phyloP scores from a whole-genome alignment of 1,140 invertebrate species.

The Mycetomoellerius zeteki region DNA sequence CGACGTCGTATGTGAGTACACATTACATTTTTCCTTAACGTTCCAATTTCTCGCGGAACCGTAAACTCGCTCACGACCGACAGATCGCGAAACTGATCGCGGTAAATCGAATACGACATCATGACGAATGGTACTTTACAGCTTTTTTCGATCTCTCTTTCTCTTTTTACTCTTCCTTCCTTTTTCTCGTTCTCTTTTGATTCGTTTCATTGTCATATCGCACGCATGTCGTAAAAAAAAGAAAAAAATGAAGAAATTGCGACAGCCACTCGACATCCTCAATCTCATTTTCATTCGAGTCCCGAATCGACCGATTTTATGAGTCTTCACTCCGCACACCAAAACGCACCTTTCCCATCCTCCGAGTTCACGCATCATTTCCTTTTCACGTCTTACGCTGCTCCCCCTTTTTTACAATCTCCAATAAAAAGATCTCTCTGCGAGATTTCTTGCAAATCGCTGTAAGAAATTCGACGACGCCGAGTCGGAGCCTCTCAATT shows the following conservation, averaged over 20 bases:
- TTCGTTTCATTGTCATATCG: not conserved
- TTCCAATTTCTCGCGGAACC: slow-evolving; percentile 49
- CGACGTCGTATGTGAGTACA: slow-evolving; percentile 95
- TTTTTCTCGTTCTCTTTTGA: not conserved
- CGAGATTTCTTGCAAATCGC: slow-evolving; percentile 70
- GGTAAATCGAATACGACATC: slow-evolving; percentile 60
- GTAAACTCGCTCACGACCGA: slow-evolving; percentile 52
- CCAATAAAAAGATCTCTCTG: slow-evolving; percentile 70
- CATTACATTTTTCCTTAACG: slow-evolving; percentile 58
- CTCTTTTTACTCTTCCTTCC: too few species aligned
- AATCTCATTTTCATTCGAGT: slow-evolving; percentile 64
- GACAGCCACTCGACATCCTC: not conserved
- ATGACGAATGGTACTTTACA: slow-evolving; percentile 50
- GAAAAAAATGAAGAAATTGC: slow-evolving; percentile 21
- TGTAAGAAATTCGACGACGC: slow-evolving; percentile 55
- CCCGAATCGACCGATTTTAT: slow-evolving; percentile 70
- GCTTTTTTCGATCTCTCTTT: slow-evolving; percentile 36
- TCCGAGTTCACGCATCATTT: not conserved
- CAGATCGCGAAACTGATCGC: slow-evolving; percentile 62
- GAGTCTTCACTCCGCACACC: slow-evolving; percentile 60
- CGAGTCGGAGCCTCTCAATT: slow-evolving; percentile 32
- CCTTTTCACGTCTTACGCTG: not conserved
- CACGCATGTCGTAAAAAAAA: slow-evolving; percentile 57
- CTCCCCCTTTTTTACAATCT: slow-evolving; percentile 65
- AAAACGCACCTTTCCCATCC: not conserved